Evolutionary conservation across 2,888 invertebrate species (phyloP).

Genomic region (Lampropteryx suffumata): DNA sequence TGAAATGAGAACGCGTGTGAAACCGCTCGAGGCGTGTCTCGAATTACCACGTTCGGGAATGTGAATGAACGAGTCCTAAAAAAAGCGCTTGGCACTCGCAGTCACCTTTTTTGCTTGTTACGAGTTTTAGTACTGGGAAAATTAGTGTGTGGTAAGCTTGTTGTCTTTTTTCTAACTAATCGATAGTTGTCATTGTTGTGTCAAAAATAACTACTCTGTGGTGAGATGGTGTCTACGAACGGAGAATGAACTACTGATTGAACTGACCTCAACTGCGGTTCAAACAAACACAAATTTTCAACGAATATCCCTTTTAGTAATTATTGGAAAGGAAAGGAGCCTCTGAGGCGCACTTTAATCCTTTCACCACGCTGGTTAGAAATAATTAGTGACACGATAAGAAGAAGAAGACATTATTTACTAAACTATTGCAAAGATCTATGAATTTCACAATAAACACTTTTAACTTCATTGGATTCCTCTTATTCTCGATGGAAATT

Average conservation of each 20-base stretch:
- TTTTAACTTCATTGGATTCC: too few species aligned
- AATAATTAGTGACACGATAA: too few species aligned
- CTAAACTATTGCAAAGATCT: too few species aligned
- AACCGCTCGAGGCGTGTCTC: slow-evolving; percentile 60
- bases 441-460: too few species aligned
- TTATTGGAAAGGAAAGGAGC: too few species aligned
- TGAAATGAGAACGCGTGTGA: slow-evolving; percentile 73
- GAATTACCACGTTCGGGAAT: slow-evolving; percentile 63
- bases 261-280: neutral
- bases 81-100: slow-evolving; percentile 28
- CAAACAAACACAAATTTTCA: too few species aligned
- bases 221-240: slow-evolving; percentile 31
- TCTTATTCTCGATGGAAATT: slow-evolving; percentile 8
- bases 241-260: slow-evolving; percentile 9
- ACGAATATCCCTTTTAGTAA: too few species aligned
- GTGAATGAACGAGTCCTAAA: slow-evolving; percentile 55
- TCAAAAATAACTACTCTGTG: slow-evolving; percentile 33
- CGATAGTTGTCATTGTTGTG: slow-evolving; percentile 32
- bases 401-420: too few species aligned
- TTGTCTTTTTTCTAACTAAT: slow-evolving; percentile 34
- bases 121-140: slow-evolving; percentile 33
- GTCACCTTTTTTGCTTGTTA: slow-evolving; percentile 51
- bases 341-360: too few species aligned
- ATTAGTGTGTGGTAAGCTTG: slow-evolving; percentile 32
- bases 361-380: too few species aligned